Base-by-base conservation (phyloP, 2,113 vertebrate species). In the Antennarius striatus region DNA sequence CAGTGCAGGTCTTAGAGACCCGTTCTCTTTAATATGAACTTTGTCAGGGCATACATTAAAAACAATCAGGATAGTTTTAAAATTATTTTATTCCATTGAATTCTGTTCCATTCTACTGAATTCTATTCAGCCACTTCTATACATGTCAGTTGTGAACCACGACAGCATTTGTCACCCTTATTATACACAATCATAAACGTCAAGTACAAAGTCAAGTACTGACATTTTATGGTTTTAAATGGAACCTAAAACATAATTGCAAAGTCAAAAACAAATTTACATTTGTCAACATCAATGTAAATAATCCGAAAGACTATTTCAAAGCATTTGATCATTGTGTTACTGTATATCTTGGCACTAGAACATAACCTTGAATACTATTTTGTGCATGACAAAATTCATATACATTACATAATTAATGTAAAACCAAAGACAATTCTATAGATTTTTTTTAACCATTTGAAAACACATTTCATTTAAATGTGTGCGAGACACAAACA, bases 271-370 rank as follows among this genome's bases (percentile, higher is more conserved):
- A 56, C 2, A 36, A 36, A 36, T 36, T 22, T 61, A 77, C 58
- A n/a, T 0, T 57, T 64, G 68, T 73, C 14, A 46, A 52, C 39
- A 72, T 29, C 5, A 43, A 73, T 17, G 40, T 4, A 68, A 68
- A 64, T 50, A 49, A 29, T 47, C 30, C 14, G 2, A 79, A 22
- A 8, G 17, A 49, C 47, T 28, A 72, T 62, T 68, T 50, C 5
- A 42, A 56, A 43, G 7, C 42, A 56, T 62, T 36, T 51, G 32
- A 36, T 36, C 4, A 36, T 59, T 14, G 28, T 59, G 0, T 57
- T 11, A 22, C 22, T 22, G 22, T 22, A 8, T 8, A 0, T 45
- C 32, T 30, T 0, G 49, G 12, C 54, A 67, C 17, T 13, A 1
- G 4, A 48, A 39, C 46, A 36, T 36, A 36, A 36, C 4, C 32